Conservation (phyloP, 2,888 invertebrate species). For the Clunio marinus region DNA sequence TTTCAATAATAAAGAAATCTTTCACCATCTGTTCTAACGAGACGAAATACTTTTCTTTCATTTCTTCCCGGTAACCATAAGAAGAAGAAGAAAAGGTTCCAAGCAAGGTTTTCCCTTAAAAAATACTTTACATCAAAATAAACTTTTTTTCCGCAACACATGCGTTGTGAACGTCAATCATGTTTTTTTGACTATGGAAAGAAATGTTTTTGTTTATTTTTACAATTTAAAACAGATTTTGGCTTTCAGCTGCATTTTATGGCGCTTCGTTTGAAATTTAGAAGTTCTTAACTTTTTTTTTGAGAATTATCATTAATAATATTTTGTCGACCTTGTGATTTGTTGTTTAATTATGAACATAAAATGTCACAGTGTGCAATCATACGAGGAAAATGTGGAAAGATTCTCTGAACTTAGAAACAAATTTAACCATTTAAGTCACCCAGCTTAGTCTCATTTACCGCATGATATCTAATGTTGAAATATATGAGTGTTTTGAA, state of each 20-base stretch:
- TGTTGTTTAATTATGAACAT: too few relatives aligned
- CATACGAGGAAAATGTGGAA: too few relatives aligned
- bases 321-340: too few relatives aligned
- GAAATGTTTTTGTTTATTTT: constrained; percentile 2
- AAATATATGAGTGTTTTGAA: too few relatives aligned
- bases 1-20: constrained; percentile 19
- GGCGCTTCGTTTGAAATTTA: too few relatives aligned
- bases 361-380: too few relatives aligned
- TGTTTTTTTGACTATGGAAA: not conserved
- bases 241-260: not conserved
- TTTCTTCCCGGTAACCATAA: not conserved
- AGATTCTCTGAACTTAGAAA: too few relatives aligned
- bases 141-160: not conserved
- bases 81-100: constrained; percentile 1
- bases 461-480: too few relatives aligned
- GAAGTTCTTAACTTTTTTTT: too few relatives aligned
- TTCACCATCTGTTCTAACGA: constrained; percentile 5
- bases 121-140: not conserved
- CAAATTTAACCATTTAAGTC: too few relatives aligned
- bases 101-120: not conserved
- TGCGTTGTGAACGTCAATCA: not conserved
- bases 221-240: constrained; percentile 8
- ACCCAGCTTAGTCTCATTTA: too few relatives aligned
- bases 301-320: too few relatives aligned
- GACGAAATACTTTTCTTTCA: not conserved